phyloP scores from a whole-genome alignment of 2,113 vertebrate species.

The Labrus mixtus region DNA sequence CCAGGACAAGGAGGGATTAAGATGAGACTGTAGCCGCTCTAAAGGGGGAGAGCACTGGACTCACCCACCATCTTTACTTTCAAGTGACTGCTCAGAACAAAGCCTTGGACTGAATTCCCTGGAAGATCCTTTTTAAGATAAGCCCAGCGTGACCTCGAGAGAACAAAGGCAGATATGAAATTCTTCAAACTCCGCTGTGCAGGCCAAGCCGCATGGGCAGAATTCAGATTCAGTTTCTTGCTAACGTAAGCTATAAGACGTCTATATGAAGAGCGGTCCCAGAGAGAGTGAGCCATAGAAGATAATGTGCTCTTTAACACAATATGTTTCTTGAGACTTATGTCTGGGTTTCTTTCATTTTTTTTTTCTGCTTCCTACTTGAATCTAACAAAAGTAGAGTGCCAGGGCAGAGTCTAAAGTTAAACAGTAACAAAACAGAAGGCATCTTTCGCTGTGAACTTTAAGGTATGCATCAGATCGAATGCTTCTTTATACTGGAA shows the following conservation, averaged over 20 bases:
- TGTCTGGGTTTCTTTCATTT: neutral
- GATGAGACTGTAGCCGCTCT: neutral
- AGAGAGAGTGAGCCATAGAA: neutral
- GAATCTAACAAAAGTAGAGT: neutral
- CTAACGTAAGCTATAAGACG: neutral
- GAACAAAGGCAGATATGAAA: slow-evolving; percentile 21
- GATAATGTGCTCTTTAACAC: neutral
- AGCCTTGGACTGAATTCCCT: neutral
- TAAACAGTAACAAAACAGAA: neutral
- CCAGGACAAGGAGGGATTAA: neutral
- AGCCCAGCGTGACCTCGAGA: slow-evolving; percentile 11
- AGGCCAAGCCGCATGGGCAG: neutral
- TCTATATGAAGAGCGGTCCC: neutral
- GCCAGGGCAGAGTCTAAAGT: neutral
- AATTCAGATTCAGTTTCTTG: slow-evolving; percentile 6
- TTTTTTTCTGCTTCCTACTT: neutral
- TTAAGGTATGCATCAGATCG: too few relatives aligned
- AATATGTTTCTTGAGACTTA: neutral
- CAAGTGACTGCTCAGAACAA: neutral
- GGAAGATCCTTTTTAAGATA: slow-evolving; percentile 3
- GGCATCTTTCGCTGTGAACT: neutral
- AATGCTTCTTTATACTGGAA: too few relatives aligned
- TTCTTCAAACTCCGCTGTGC: neutral
- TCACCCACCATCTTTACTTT: neutral
- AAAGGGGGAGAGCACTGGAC: neutral